Evolutionary conservation across 2,797 vertebrate genomes (phyloP).

Genomic region (Typhlichthys subterraneus): DNA sequence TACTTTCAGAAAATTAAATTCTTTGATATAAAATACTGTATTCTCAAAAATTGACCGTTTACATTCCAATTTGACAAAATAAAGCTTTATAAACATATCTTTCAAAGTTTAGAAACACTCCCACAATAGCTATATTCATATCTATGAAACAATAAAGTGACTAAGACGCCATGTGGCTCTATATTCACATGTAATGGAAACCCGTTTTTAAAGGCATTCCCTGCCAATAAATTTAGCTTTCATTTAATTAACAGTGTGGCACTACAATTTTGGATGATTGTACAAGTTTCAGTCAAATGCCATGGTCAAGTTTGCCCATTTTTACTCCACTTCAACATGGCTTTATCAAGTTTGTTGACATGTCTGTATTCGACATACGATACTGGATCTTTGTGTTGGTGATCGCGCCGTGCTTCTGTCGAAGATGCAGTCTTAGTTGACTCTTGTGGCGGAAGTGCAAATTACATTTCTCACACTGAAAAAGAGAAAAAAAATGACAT

Average conservation of each 20-base stretch:
- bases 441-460: conserved; percentile 99
- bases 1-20: conserved; percentile 82
- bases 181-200: conserved; percentile 84
- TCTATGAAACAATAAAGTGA: conserved; percentile 83
- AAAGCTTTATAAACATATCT: conserved; percentile 80
- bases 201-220: conserved; percentile 78
- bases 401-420: conserved; percentile 98
- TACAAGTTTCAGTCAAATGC: conserved; percentile 76
- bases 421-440: conserved; percentile 93
- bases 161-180: conserved; percentile 76
- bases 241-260: conserved; percentile 81
- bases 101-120: conserved; percentile 79
- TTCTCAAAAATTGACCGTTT: conserved; percentile 74
- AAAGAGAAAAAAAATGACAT: not conserved
- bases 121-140: conserved; percentile 67
- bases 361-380: conserved; percentile 84
- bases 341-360: conserved; percentile 89
- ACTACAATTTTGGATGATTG: conserved; percentile 83
- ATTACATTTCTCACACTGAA: conserved; percentile 99
- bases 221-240: conserved; percentile 64
- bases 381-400: conserved; percentile 99
- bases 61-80: conserved; percentile 84
- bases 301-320: conserved; percentile 69
- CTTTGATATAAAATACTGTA: conserved; percentile 86
- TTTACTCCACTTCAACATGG: conserved; percentile 80